Conservation (phyloP, 2,797 vertebrate species). For the Helicolenus hilgendorfi region DNA sequence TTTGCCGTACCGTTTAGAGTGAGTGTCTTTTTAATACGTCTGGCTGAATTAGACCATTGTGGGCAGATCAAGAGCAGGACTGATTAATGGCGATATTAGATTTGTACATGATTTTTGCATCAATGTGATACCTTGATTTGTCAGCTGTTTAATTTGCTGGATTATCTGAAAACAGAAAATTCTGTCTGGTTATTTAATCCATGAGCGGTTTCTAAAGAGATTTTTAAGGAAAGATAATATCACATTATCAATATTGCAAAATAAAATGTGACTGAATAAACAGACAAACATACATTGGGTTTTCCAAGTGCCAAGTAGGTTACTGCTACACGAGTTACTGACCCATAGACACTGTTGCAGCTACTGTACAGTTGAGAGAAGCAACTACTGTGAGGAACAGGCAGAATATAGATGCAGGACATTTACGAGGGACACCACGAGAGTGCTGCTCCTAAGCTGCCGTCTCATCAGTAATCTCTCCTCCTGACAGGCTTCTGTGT, state of each 20-base stretch:
- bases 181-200: background rate
- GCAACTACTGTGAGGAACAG: constrained; percentile 26
- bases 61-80: background rate
- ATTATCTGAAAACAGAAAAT: background rate
- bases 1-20: background rate
- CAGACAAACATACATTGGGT: background rate
- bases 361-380: constrained; percentile 43
- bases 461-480: constrained; percentile 57
- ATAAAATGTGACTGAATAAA: background rate
- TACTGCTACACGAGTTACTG: constrained; percentile 40
- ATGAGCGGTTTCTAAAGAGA: background rate
- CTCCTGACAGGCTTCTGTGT: constrained; percentile 63
- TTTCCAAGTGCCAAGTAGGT: constrained; percentile 41
- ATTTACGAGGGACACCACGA: constrained; percentile 38
- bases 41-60: background rate
- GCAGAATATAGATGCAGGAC: constrained; percentile 57
- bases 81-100: background rate
- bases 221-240: background rate
- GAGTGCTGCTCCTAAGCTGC: constrained; percentile 47
- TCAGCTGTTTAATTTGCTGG: background rate
- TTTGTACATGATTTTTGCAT: background rate
- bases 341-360: constrained; percentile 33
- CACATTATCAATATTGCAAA: background rate
- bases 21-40: background rate
- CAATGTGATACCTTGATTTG: background rate